Percentiles rank a stretch among this genome's conserved stretches.
Evolutionary conservation across 2,888 invertebrate genomes (phyloP).

Genomic region (Arctia plantaginis): DNA sequence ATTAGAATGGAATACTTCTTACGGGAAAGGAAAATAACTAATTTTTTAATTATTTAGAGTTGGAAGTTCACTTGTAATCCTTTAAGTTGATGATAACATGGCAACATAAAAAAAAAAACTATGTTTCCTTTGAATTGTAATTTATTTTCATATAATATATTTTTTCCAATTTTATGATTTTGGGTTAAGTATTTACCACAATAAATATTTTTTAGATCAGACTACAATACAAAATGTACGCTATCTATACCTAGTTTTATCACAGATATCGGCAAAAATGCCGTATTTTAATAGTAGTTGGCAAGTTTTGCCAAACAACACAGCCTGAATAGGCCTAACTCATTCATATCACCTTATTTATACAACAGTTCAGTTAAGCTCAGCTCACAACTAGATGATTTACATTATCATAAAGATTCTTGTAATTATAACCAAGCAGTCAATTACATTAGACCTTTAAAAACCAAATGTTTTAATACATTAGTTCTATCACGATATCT

Average conservation of each 20-base stretch:
- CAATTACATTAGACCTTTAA: conserved; percentile 36
- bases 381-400: conserved; percentile 51
- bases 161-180: conserved; percentile 72
- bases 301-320: conserved; percentile 77
- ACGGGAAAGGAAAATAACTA: neutral
- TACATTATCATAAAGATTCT: conserved; percentile 21
- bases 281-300: conserved; percentile 76
- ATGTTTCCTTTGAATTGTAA: conserved; percentile 71
- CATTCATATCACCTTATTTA: conserved; percentile 51
- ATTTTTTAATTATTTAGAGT: neutral
- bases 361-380: conserved; percentile 53
- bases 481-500: conserved; percentile 33
- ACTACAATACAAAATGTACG: conserved; percentile 77
- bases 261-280: conserved; percentile 82
- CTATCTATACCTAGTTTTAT: conserved; percentile 79
- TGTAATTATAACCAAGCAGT: conserved; percentile 42
- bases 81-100: neutral
- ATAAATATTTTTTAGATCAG: conserved; percentile 80
- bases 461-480: conserved; percentile 39
- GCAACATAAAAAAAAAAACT: conserved; percentile 48
- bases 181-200: conserved; percentile 71
- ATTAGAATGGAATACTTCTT: too few relatives aligned
- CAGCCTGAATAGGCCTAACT: conserved; percentile 76
- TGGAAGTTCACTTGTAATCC: too few relatives aligned
- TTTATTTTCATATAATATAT: conserved; percentile 74